Evolutionary conservation across 2,113 vertebrate species (phyloP), one percentile per base, ranked within the genome.

Genomic region (Scytalopus superciliaris): DNA sequence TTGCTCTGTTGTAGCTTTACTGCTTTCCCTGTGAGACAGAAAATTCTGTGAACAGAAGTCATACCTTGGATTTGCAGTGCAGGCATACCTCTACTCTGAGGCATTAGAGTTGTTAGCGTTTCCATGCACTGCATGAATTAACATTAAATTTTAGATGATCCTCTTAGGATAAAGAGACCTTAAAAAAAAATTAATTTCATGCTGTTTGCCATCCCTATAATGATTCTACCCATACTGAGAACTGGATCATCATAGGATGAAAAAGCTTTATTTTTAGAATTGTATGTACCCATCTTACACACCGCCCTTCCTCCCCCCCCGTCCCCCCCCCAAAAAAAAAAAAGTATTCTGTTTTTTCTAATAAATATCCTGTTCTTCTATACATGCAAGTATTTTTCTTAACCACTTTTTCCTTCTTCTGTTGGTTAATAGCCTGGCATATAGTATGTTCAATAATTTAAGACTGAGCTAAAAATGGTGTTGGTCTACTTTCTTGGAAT

Each of bases 401-500:
- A 94, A 86, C 63, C 57, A 89, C 77, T 80, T 90, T 87, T 95
- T 94, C 84, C 76, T 80, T 93, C 85, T 95, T 94, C 84, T 78
- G 74, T 95, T 96, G 94, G 73, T 93, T 97, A 93, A 87, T 94
- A 76, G 64, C 17, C 28, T 63, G 42, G n/a, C 53, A 30, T 55
- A 62, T 33, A 59, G 24, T 40, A 63, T 73, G 45, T 87, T 97
- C 87, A 97, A 97, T 98, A 97, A 98, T 97, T 98, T 93, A 98
- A 96, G 85, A 76, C 60, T 53, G 50, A 95, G 62, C 81, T 96
- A 97, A 93, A 97, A 96, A 97, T 94, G 80, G 47, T 27, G 68
- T 93, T 88, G 94, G 95, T 96, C 83, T 94, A 84, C 84, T 92
- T 97, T 96, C 87, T 66, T 91, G 37, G 86, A 93, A 95, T 95